Evolutionary conservation across 2,888 invertebrate species (phyloP), one percentile per base, ranked within the genome.

Genomic region (Acrobasis consociella): DNA sequence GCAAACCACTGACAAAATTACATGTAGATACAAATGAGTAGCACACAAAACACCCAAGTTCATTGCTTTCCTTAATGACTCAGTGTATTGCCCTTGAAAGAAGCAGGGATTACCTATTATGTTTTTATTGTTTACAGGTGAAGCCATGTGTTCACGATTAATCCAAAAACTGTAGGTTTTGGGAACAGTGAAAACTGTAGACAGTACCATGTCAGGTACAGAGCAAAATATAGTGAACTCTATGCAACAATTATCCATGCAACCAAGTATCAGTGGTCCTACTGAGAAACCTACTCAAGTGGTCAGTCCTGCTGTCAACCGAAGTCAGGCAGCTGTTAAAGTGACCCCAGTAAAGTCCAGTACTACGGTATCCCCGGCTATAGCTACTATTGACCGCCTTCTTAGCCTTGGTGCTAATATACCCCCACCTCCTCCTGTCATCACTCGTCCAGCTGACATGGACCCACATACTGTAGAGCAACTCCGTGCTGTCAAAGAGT

Each of bases 381-480:
- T 93, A 72, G 93, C 93, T 63, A 93, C 93, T 62, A 93, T 93
- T 70, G 93, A 93, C 74, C 83, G 93, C 67, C 82, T 93, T 53
- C 78, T 93, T 66, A 93, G 86, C 70, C 81, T 92, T 59, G 91
- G 93, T 69, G 84, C 86, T 51, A 86, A 80, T 67, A 76, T 88
- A 49, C 93, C 91, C 60, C 87, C 89, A 51, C 93, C 93, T 37
- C 92, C 91, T 22, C 91, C 92, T 59, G 87, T 91, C 9, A 85
- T 91, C 67, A 86, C 90, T 51, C 74, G 86, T 51, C 62, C 86
- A 9, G 80, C 90, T 63, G 90, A 94, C 62, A 93, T 93, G 85
- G 94, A 94, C 68, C 89, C 93, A 16, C 93, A 94, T 69, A 93
- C 94, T 62, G 85, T 93, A 49, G 94, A 94, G 76, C 94, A 95